Base-by-base conservation (phyloP, 2,888 invertebrate genomes). In the Agrochola lychnidis region DNA sequence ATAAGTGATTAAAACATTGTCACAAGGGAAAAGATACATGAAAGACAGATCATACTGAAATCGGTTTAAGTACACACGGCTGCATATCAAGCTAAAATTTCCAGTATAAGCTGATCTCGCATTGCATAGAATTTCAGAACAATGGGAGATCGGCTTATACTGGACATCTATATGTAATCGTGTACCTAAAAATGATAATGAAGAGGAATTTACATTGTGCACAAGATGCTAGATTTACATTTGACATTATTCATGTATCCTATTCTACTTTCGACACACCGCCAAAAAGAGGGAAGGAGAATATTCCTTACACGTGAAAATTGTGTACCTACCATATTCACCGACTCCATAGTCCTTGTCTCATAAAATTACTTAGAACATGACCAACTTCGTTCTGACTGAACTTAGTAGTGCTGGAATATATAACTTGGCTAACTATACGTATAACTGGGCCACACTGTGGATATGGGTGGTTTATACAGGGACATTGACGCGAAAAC, bases 291-390 rank as follows among this genome's bases (percentile, higher is more conserved):
- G 2, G 25, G 56, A 14, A 25, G 25, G 6, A 57, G 5, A 77
- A 77, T 51, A 70, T 45, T 56, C 40, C 19, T 14, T 30, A 36
- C 45, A 66, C 53, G 14, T n/a, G 53, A 56, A 77, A 45, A 78
- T 53, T 57, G 22, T 67, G 25, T 57, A 19, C 83, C 74, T 57
- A 19, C 83, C 74, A 67, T 70, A 82, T 85, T 83, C 59, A 19
- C 42, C 4, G 40, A 14, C 48, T 78, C 16, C 42, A 51, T 69
- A 62, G 40, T 86, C 76, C 64, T 45, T 73, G 80, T 63, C 56
- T 71, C 64, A 78, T 71, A 85, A 83, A 76, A 83, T 79, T 83
- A 87, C 74, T 82, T 74, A 78, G 87, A 79, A 76, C 85, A 77
- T 69, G 76, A 64, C 79, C 72, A 85, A 88, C 79, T 88, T 84